Base-by-base conservation (phyloP, 2,888 invertebrate genomes). In the Agrenia bidenticulata region DNA sequence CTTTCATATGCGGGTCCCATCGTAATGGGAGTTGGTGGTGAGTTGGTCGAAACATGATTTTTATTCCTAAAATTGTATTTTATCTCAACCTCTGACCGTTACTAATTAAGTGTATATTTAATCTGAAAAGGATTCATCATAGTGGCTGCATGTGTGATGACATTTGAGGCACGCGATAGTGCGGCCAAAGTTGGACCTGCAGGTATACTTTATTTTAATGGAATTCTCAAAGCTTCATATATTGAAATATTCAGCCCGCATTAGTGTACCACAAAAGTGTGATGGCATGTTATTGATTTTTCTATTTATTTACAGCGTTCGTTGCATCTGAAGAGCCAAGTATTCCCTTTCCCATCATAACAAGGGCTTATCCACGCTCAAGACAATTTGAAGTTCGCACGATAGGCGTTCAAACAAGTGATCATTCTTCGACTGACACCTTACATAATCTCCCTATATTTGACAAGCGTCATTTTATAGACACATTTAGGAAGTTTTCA, bases 91-190 rank as follows among this genome's bases (percentile, higher is more conserved):
- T 27, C 41, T 19, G 9, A 39, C 21, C 11, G 32, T 32, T 32
- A n/a, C 11, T 32, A 32, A 11, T 7, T 32, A 23, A 51, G 51
- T 15, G 5, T 21, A 51, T 15, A 17, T 45, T 45, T 7, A 15
- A 39, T 39, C 39, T 39, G 39, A 15, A 57, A 78, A 91, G 90
- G 93, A 42, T 97, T 97, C 80, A 92, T 95, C 75, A 92, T 97
- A 45, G 96, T 97, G 23, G 94, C 96, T 32, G 94, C 96, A 0
- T 96, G 96, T 79, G 97, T 98, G 60, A 94, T 97, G 90, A 97
- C 96, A n/a, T 94, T 97, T 79, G 97, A 97, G 79, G 94, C 94
- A 0, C 86, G 96, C 2, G 97, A 97, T 81, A 92, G 92, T 69
- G 92, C 96, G 0, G 92, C 94, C 1, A 90, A 90, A 80, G 92